Percentiles rank a stretch among this genome's conserved stretches.
phyloP scores from a whole-genome alignment of 2,113 vertebrate species.

The Channa argus region DNA sequence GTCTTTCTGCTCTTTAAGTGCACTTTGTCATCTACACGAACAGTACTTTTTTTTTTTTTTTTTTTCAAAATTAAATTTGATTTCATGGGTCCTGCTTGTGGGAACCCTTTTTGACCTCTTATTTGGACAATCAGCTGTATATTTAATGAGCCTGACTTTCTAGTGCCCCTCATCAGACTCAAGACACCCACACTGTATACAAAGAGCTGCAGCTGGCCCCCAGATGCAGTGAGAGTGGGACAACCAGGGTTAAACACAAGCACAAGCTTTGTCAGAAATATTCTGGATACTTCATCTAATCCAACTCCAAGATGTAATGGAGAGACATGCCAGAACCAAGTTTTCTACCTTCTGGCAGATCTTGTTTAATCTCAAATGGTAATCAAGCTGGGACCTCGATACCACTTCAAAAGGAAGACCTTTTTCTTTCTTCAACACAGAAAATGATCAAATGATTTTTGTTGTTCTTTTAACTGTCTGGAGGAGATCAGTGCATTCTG shows the following conservation, averaged over 20 bases:
- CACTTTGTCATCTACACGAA: constrained; percentile 15
- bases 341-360: constrained; percentile 54
- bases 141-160: constrained; percentile 65
- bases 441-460: constrained; percentile 57
- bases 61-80: constrained; percentile 8
- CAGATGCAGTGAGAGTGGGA: constrained; percentile 78
- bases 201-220: constrained; percentile 76
- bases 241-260: constrained; percentile 55
- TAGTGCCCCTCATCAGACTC: constrained; percentile 71
- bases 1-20: constrained; percentile 12
- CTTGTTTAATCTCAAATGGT: constrained; percentile 61
- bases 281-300: constrained; percentile 64
- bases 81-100: constrained; percentile 9
- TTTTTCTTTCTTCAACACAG: constrained; percentile 11
- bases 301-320: constrained; percentile 57
- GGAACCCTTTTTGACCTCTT: constrained; percentile 37
- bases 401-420: constrained; percentile 57
- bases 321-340: constrained; percentile 61
- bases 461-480: constrained; percentile 49
- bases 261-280: constrained; percentile 52
- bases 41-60: not conserved
- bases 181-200: constrained; percentile 44
- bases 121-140: constrained; percentile 58
- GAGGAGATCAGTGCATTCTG: constrained; percentile 36
- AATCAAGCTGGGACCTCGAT: constrained; percentile 58